Evolutionary conservation across 2,113 vertebrate species (phyloP).

Genomic region (Rafetus swinhoei): DNA sequence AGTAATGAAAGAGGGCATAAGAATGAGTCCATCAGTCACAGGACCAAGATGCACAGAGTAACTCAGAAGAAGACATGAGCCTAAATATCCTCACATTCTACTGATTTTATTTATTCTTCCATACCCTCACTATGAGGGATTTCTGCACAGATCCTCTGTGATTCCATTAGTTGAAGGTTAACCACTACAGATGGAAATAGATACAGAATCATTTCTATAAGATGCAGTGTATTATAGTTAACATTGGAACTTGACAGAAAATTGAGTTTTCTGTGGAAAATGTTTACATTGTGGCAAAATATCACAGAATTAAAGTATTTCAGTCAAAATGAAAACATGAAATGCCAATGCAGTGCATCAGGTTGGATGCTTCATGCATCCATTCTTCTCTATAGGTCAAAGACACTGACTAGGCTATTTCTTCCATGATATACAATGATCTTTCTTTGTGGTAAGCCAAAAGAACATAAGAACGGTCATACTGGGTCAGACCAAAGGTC

Average conservation of each 20-base stretch:
- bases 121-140: constrained; percentile 5
- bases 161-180: constrained; percentile 50
- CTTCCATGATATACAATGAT: background rate
- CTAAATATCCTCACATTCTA: background rate
- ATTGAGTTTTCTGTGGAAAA: constrained; percentile 35
- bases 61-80: background rate
- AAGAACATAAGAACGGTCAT: no score
- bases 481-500: no score
- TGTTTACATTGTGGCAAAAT: constrained; percentile 52
- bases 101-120: constrained; percentile 45
- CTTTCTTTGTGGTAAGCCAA: no score
- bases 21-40: background rate
- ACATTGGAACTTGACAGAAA: constrained; percentile 9
- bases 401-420: background rate
- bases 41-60: background rate
- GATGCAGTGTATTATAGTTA: constrained; percentile 29
- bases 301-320: constrained; percentile 3
- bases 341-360: constrained; percentile 1
- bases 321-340: constrained; percentile 32
- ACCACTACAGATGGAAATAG: constrained; percentile 1
- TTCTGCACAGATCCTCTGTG: constrained; percentile 16
- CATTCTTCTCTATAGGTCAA: background rate
- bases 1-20: background rate
- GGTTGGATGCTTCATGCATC: background rate
- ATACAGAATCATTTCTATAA: background rate